Base-by-base conservation (phyloP, 1,140 invertebrate genomes). In the Nasonia longicornis region DNA sequence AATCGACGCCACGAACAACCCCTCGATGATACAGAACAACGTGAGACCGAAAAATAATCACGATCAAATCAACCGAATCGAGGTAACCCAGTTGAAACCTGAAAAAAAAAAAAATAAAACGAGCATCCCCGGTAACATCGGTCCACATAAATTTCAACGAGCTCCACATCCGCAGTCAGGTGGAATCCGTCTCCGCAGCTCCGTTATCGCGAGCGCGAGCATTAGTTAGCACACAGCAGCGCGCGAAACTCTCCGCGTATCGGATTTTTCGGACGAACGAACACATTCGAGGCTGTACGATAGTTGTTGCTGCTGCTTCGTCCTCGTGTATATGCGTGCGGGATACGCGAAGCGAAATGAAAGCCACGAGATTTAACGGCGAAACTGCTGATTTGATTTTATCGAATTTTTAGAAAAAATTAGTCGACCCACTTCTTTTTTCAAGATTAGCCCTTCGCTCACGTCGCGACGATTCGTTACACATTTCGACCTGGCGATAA, bases 401-500 rank as follows among this genome's bases (percentile, higher is more conserved):
- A 35, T 58, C 16, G 16, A 6, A 35, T 35, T 35, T 35, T 35
- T 35, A 35, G 8, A 42, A 42, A 10, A 42, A 42, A 10, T 42
- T 42, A 7, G 38, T 42, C 38, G 38, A 35, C 4, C 31, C 3
- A 35, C 38, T 42, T 42, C 6, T 42, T 42, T 42, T 42, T 42
- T 42, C 38, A 1, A 42, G 38, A 4, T 42, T 42, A 42, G 8
- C 10, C 38, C 6, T 42, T 42, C 4, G 38, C 7, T 42, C 29
- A 16, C 63, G 66, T 7, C 4, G 71, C 14, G 38, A 22, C 58
- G 58, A 80, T 66, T 74, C 78, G 29, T 80, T 73, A 45, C 38
- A 26, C 20, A 35, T 31, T 75, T 69, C 29, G 67, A 52, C 79
- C 72, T 22, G 52, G 12, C 58, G 58, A 74, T 80, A 74, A 80